phyloP scores from a whole-genome alignment of 2,797 vertebrate species.

The Sebastolobus alascanus region DNA sequence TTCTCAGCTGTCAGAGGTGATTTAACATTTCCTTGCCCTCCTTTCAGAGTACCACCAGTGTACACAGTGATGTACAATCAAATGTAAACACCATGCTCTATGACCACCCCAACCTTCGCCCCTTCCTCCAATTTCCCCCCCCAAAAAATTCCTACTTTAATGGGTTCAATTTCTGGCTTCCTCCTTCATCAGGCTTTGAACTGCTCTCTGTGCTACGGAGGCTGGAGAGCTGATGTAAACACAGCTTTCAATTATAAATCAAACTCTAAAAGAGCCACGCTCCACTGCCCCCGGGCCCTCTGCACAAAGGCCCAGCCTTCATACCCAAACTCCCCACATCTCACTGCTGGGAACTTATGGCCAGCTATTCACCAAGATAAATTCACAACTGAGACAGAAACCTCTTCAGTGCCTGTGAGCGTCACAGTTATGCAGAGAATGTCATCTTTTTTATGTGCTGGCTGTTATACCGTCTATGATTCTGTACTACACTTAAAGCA shows the following conservation, averaged over 20 bases:
- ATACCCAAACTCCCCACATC: conserved; percentile 49
- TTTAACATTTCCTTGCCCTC: conserved; percentile 68
- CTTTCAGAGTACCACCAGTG: conserved; percentile 38
- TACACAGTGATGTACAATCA: conserved; percentile 56
- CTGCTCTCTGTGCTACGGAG: conserved; percentile 55
- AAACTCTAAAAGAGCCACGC: conserved; percentile 66
- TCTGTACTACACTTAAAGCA: neutral
- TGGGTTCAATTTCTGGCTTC: conserved; percentile 57
- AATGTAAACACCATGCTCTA: conserved; percentile 64
- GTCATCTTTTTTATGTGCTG: conserved; percentile 35
- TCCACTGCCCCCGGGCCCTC: conserved; percentile 56
- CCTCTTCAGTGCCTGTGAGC: conserved; percentile 15
- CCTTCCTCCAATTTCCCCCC: conserved; percentile 10
- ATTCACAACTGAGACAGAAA: conserved; percentile 40
- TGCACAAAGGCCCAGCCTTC: conserved; percentile 66
- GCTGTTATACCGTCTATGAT: neutral
- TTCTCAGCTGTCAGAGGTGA: conserved; percentile 70
- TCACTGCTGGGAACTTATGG: conserved; percentile 52
- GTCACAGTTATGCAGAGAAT: conserved; percentile 53
- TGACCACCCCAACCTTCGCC: conserved; percentile 31
- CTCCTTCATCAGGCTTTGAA: conserved; percentile 48
- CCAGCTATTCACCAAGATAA: conserved; percentile 34
- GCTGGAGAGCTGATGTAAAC: conserved; percentile 75
- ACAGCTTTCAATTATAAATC: conserved; percentile 81
- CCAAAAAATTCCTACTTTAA: conserved; percentile 49